These are phyloP conservation scores for Arremon brunneinucha DNA, from an alignment of 2,797 vertebrate genomes.

Conservation along the genomic window DNA sequence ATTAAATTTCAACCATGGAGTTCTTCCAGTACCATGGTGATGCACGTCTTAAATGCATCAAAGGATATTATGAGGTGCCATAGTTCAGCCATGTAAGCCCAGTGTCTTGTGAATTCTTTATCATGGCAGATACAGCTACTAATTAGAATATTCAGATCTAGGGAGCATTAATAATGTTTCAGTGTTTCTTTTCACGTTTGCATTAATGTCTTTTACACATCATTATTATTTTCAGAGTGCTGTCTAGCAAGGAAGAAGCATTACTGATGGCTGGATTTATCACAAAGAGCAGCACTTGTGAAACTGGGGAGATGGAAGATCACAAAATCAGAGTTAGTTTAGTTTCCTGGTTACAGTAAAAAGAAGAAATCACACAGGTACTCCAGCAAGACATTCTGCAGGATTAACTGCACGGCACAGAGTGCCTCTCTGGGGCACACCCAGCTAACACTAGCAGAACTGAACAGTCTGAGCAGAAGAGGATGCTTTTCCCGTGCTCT, in stretches of 20 bases:
- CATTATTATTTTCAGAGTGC: background rate
- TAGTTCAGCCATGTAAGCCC: background rate
- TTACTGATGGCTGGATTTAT: background rate
- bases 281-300: background rate
- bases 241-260: background rate
- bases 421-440: background rate
- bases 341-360: background rate
- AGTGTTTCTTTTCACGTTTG: background rate
- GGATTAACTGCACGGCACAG: rapidly evolving
- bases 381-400: background rate
- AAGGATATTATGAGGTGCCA: background rate
- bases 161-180: background rate
- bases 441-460: background rate
- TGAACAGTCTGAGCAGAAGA: background rate
- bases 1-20: background rate
- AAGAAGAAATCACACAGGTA: background rate
- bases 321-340: background rate
- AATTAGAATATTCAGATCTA: background rate
- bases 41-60: background rate
- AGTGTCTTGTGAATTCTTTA: background rate
- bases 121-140: background rate
- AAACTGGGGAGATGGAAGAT: background rate
- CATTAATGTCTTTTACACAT: background rate
- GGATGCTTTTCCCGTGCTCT: background rate
- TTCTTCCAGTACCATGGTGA: background rate